phyloP scores from a whole-genome alignment of 2,888 invertebrate genomes.

The Alcis repandata region DNA sequence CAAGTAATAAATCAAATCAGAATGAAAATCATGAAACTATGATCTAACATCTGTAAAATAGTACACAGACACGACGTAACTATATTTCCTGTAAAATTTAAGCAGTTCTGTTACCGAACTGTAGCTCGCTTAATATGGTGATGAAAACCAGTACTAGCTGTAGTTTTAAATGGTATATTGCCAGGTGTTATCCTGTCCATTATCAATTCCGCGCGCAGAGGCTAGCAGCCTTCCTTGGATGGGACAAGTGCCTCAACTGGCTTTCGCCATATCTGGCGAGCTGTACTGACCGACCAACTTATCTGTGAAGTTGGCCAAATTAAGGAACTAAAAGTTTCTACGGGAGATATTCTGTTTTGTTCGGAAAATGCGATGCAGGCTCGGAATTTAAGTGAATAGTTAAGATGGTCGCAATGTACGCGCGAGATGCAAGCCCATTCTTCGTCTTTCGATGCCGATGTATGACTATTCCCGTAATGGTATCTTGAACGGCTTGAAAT shows the following conservation, averaged over 20 bases:
- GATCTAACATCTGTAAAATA: too few relatives aligned
- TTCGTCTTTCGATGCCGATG: conserved; percentile 21
- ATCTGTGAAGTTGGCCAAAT: neutral
- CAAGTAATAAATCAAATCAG: neutral
- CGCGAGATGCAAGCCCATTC: conserved; percentile 27
- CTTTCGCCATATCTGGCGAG: conserved; percentile 31
- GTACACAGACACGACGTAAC: too few relatives aligned
- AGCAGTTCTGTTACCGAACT: too few relatives aligned
- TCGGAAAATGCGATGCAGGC: neutral
- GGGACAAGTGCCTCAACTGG: conserved; percentile 38
- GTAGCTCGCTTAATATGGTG: neutral
- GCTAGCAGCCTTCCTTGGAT: conserved; percentile 41
- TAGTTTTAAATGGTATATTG: conserved; percentile 45
- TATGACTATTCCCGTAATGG: conserved; percentile 27
- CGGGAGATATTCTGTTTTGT: neutral
- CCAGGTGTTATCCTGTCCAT: conserved; percentile 78
- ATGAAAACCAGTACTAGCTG: neutral
- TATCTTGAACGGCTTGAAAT: conserved; percentile 30
- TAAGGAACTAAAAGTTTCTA: neutral
- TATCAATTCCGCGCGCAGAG: conserved; percentile 69
- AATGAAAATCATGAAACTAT: too few relatives aligned
- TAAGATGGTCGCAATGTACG: neutral
- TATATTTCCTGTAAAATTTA: too few relatives aligned
- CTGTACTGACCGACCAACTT: conserved; percentile 1
- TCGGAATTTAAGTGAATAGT: neutral